Evolutionary conservation across 2,888 invertebrate genomes (phyloP).

Genomic region (Listrodromus nycthemerus): DNA sequence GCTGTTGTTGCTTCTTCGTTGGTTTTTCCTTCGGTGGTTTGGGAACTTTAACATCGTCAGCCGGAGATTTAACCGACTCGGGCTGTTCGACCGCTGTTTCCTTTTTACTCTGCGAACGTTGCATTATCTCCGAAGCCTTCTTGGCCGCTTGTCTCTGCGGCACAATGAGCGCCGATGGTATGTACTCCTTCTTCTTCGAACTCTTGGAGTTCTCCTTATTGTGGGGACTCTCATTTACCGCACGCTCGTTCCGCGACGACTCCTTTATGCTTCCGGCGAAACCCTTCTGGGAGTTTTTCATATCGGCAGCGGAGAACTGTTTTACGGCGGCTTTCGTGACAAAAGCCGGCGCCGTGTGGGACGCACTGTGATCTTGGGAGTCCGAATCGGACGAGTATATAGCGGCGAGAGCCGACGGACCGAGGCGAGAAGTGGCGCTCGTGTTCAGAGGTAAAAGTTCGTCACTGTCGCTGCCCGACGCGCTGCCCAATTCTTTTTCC

Average conservation of each 20-base stretch:
- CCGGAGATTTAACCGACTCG: constrained; percentile 81
- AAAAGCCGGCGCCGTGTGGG: constrained; percentile 86
- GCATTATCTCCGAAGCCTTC: constrained; percentile 95
- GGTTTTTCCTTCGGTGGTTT: constrained; percentile 78
- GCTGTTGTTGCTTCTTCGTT: constrained; percentile 76
- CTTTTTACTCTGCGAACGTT: constrained; percentile 87
- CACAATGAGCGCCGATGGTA: constrained; percentile 93
- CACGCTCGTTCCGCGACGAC: constrained; percentile 83
- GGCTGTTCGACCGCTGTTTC: constrained; percentile 76
- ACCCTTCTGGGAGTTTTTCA: constrained; percentile 94
- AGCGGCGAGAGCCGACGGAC: constrained; percentile 87
- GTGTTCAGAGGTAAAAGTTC: constrained; percentile 89
- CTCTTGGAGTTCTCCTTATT: constrained; percentile 85
- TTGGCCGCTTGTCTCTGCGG: constrained; percentile 96
- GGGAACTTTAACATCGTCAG: constrained; percentile 65
- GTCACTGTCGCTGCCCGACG: constrained; percentile 92
- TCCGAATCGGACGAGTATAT: constrained; percentile 93
- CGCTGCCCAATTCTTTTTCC: constrained; percentile 90
- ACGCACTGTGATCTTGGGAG: constrained; percentile 87
- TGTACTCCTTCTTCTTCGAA: constrained; percentile 85
- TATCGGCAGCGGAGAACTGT: constrained; percentile 90
- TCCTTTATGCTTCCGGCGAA: constrained; percentile 86
- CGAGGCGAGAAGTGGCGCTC: constrained; percentile 74
- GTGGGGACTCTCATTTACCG: constrained; percentile 74
- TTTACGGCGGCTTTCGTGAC: constrained; percentile 94